A percentile compares a stretch with the other conserved stretches of the same genome.
Evolutionary conservation across 2,113 vertebrate species (phyloP).

Genomic region (Hepsetus odoe): DNA sequence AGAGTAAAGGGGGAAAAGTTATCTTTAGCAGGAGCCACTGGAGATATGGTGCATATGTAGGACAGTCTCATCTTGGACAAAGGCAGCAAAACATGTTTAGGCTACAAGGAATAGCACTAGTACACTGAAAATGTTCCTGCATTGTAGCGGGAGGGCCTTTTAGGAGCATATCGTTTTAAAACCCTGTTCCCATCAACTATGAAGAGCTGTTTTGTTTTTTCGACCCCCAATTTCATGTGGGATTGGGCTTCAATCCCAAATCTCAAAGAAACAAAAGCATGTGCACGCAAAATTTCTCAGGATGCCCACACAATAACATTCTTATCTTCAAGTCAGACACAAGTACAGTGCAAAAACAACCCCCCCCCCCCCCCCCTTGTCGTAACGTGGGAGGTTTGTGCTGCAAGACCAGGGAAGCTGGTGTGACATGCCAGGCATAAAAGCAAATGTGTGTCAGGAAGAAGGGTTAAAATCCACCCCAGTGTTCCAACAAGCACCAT

Average conservation of each 20-base stretch:
- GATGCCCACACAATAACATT: neutral
- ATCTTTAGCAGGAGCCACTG: conserved; percentile 56
- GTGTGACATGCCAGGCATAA: conserved; percentile 5
- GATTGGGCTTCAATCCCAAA: neutral
- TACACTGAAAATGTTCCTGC: neutral
- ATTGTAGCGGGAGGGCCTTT: neutral
- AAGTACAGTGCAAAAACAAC: neutral
- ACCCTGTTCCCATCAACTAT: neutral
- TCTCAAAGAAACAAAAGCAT: neutral
- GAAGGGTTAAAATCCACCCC: conserved; percentile 55
- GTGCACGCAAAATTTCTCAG: conserved; percentile 1
- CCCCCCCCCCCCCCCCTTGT: neutral
- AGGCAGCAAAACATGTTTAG: neutral
- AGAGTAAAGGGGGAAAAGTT: conserved; percentile 60
- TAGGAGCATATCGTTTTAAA: neutral
- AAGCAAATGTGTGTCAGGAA: conserved; percentile 33
- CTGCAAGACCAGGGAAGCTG: neutral
- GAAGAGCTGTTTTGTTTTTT: neutral
- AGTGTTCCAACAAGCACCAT: conserved; percentile 63
- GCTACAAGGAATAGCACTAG: conserved; percentile 1
- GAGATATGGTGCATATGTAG: conserved; percentile 62
- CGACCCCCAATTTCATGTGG: neutral
- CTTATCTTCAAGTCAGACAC: conserved; percentile 1
- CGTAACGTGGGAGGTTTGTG: conserved; percentile 18
- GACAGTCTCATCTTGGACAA: conserved; percentile 53